phyloP scores from a whole-genome alignment of 2,888 invertebrate species.

The Heteromurus nitidus region DNA sequence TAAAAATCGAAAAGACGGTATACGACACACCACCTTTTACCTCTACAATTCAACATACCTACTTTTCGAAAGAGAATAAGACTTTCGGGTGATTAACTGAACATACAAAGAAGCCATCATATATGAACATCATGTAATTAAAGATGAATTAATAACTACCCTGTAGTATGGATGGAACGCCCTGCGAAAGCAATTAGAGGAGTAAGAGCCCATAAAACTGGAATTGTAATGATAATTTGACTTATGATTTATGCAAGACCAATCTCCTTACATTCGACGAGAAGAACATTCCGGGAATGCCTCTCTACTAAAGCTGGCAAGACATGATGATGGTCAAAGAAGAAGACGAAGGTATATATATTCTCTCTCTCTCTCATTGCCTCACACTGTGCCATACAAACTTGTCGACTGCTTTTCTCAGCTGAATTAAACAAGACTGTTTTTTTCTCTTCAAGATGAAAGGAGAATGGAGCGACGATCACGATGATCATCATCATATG shows the following conservation, averaged over 20 bases:
- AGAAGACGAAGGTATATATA: too few relatives aligned
- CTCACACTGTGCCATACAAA: constrained; percentile 63
- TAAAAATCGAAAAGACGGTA: constrained; percentile 17
- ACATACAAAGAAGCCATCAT: constrained; percentile 58
- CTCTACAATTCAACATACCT: too few relatives aligned
- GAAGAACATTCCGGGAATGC: constrained; percentile 56
- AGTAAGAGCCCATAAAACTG: constrained; percentile 65
- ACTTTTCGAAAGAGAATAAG: background rate
- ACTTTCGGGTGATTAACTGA: constrained; percentile 14
- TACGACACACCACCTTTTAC: constrained; percentile 2
- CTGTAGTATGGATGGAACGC: constrained; percentile 57
- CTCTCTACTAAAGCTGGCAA: constrained; percentile 9
- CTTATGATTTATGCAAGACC: constrained; percentile 66
- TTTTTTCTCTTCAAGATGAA: constrained; percentile 28
- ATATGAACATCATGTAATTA: constrained; percentile 64
- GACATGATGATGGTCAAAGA: constrained; percentile 16
- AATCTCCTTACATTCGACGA: constrained; percentile 39
- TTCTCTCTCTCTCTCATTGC: constrained; percentile 47
- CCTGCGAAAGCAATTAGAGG: constrained; percentile 65
- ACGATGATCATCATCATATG: constrained; percentile 23
- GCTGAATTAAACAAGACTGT: constrained; percentile 39
- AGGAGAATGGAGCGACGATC: constrained; percentile 14
- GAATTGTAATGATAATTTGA: constrained; percentile 66
- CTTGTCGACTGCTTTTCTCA: constrained; percentile 50
- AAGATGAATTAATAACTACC: constrained; percentile 65